Evolutionary conservation across 2,113 vertebrate genomes (phyloP).

Genomic region (Neofelis nebulosa): DNA sequence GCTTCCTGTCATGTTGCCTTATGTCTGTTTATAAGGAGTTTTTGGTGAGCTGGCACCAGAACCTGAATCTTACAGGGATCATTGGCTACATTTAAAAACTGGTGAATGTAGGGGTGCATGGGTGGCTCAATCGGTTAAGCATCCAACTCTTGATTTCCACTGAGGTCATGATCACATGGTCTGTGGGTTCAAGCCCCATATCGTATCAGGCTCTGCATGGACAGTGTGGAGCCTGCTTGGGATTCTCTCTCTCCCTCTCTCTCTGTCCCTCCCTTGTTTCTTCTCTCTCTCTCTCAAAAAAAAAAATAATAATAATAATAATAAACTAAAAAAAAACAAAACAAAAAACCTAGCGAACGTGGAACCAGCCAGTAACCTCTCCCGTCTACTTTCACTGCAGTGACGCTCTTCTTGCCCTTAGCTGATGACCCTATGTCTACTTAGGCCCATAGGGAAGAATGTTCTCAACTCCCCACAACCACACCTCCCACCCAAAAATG

Average conservation of each 20-base stretch:
- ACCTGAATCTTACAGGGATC: background rate
- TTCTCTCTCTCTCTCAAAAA: too few relatives aligned
- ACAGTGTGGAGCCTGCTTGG: too few relatives aligned
- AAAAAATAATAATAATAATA: too few relatives aligned
- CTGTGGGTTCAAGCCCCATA: too few relatives aligned
- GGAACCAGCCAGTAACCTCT: background rate
- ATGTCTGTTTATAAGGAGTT: background rate
- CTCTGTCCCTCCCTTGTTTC: too few relatives aligned
- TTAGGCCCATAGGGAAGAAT: background rate
- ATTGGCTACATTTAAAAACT: background rate
- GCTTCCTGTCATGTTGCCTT: background rate
- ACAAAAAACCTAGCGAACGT: background rate
- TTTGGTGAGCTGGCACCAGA: background rate
- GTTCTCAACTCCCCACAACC: background rate
- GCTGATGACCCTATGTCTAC: background rate
- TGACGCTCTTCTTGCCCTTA: background rate
- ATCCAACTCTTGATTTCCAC: too few relatives aligned
- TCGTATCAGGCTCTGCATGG: too few relatives aligned
- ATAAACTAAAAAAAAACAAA: too few relatives aligned
- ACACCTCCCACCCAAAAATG: background rate
- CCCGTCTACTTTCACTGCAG: background rate
- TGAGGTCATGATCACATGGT: too few relatives aligned
- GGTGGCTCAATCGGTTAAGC: too few relatives aligned
- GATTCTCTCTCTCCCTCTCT: too few relatives aligned
- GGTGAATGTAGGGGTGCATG: background rate